Percentiles rank a stretch among this genome's conserved stretches.
phyloP scores from a whole-genome alignment of 2,888 invertebrate species.

The Caenorhabditis angaria region DNA sequence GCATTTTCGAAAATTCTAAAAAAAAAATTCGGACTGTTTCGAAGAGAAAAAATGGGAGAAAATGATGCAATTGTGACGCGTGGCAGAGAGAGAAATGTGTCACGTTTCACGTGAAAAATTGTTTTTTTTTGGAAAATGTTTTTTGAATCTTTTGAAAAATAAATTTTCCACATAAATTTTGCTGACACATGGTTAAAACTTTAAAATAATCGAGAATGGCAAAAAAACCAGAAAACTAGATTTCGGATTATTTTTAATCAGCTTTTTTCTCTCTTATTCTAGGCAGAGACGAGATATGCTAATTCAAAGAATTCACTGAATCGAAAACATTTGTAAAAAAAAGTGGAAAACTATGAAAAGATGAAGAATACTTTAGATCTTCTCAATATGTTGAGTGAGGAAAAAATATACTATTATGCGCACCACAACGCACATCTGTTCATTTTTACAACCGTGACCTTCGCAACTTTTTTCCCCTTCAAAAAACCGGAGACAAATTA shows the following conservation, averaged over 20 bases:
- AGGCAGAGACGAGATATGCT: too few relatives aligned
- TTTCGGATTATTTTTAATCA: slow-evolving; percentile 2
- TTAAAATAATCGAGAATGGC: neutral
- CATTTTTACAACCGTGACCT: slow-evolving; percentile 2
- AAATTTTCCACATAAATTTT: neutral
- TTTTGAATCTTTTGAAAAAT: neutral
- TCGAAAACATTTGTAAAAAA: neutral
- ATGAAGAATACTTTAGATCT: too few relatives aligned
- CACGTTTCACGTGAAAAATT: neutral
- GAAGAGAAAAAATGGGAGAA: neutral
- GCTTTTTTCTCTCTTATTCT: neutral
- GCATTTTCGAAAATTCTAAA: slow-evolving; percentile 56
- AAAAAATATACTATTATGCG: neutral
- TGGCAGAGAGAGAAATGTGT: neutral
- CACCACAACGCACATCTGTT: neutral
- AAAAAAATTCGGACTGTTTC: neutral
- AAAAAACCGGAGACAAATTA: neutral
- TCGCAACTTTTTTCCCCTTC: neutral
- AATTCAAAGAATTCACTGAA: neutral
- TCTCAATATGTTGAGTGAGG: neutral
- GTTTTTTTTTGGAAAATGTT: neutral
- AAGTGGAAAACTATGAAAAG: too few relatives aligned
- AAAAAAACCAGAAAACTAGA: neutral
- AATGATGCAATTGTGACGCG: neutral
- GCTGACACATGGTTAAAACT: neutral